These are phyloP conservation scores for Aurelia sp. DNA, from an alignment of 30 jellyfish, hydroid and myxozoan species.

Conservation along the genomic window DNA sequence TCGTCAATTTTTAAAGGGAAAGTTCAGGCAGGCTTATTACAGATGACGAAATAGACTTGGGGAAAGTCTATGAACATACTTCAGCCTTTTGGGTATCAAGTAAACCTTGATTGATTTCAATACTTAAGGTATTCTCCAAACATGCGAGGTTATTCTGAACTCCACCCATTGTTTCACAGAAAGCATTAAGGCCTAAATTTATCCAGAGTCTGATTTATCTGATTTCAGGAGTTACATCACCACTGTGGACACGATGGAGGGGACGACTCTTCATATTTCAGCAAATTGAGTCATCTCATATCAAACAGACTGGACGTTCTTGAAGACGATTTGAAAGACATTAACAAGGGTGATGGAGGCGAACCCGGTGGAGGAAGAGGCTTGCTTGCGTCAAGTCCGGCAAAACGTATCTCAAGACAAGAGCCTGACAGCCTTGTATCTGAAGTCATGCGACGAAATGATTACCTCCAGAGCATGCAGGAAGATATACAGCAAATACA, in stretches of 20 bases:
- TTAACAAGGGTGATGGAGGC: conserved; percentile 7
- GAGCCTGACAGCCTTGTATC: conserved; percentile 22
- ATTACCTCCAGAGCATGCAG: conserved; percentile 51
- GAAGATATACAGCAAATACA: conserved; percentile 49
- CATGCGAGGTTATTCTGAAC: too few relatives aligned
- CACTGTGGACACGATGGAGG: conserved; percentile 76
- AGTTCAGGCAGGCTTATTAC: too few relatives aligned
- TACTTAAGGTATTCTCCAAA: too few relatives aligned
- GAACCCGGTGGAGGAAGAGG: background rate
- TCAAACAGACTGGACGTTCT: conserved; percentile 52
- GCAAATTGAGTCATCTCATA: conserved; percentile 56
- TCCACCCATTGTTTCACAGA: background rate
- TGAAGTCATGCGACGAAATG: conserved; percentile 49
- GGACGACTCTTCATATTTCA: conserved; percentile 62
- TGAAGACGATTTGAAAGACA: conserved; percentile 63
- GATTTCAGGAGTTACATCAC: conserved; percentile 72
- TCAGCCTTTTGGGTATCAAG: too few relatives aligned
- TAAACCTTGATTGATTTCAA: too few relatives aligned
- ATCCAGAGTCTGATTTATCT: too few relatives aligned
- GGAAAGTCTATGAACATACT: too few relatives aligned
- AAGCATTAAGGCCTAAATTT: background rate
- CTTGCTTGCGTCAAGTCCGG: background rate
- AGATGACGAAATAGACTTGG: too few relatives aligned
- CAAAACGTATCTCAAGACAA: background rate
- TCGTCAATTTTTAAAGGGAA: too few relatives aligned